Base-by-base conservation (phyloP, 2,113 vertebrate species). In the Herpetotheres cachinnans region DNA sequence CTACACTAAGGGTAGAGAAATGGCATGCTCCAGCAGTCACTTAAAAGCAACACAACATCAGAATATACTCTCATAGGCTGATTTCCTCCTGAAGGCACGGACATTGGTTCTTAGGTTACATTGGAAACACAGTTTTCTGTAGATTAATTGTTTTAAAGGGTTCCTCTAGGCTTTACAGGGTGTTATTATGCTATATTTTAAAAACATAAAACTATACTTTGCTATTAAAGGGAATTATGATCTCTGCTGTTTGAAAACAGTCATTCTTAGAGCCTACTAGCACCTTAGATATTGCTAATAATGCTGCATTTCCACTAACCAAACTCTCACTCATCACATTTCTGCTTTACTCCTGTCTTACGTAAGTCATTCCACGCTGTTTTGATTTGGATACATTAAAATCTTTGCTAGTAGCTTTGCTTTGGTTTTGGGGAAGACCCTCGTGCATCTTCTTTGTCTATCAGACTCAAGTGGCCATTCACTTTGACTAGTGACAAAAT, bases 291-390 rank as follows among this genome's bases (percentile, higher is more conserved):
- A 50, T 14, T 50, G 58, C 20, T 54, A 47, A 16, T n/a, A 54
- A 65, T 27, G 55, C 71, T 82, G 34, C 4, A 19, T 66, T 94
- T 34, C 21, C 12, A 3, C 26, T 58, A 24, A 18, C 1, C 67
- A 59, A 59, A 34, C 15, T 36, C 46, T 56, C 6, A 12, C 5
- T 54, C 21, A n/a, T 24, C 16, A 34, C 4, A 4, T n/a, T 90
- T 77, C 42, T 70, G 9, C 20, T 90, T 42, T 26, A 42, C 2
- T 50, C 30, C 15, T 27, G 10, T n/a, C 24, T 82, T 22, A 11
- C 0, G 2, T 16, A 36, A 69, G 22, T 65, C 15, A n/a, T 3
- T 56, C 36, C 36, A 18, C 2, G 1, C 15, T 4, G 0, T 49
- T 90, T 63, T 72, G 12, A 32, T 82, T 79, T 1, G 6, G 12